Conservation (phyloP, 1,140 invertebrate genomes). For the Micrasema longulum region DNA sequence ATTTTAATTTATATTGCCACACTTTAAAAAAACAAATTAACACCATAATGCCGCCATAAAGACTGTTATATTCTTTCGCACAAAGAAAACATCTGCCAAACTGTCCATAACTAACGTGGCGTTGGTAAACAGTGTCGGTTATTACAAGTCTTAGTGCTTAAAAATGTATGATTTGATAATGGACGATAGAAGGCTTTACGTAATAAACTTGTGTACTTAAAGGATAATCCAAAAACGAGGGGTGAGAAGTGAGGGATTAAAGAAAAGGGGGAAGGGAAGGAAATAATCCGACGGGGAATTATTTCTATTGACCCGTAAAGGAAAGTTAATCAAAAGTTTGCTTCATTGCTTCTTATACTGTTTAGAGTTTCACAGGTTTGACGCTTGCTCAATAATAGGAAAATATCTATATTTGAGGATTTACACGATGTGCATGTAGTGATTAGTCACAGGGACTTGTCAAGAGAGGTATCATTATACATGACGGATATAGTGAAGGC, state of each 20-base stretch:
- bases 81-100: conserved; percentile 3
- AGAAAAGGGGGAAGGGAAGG: not conserved
- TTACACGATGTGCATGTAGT: no score
- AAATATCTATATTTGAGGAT: no score
- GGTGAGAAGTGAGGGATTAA: not conserved
- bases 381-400: no score
- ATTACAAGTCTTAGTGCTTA: conserved; percentile 5
- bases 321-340: conserved; percentile 29
- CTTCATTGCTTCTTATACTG: conserved; percentile 8
- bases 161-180: conserved; percentile 35
- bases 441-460: no score
- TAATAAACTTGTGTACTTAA: conserved; percentile 36
- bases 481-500: no score
- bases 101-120: not conserved
- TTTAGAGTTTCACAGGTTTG: not conserved
- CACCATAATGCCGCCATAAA: no score
- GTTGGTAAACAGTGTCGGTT: conserved; percentile 14
- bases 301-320: conserved; percentile 19
- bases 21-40: no score
- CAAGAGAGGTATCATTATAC: no score
- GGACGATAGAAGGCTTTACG: conserved; percentile 15
- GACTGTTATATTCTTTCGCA: not conserved
- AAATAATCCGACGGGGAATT: conserved; percentile 11
- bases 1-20: no score
- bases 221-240: conserved; percentile 14